Evolutionary conservation across 2,797 vertebrate species (phyloP).

Genomic region (Pelobates cultripes): DNA sequence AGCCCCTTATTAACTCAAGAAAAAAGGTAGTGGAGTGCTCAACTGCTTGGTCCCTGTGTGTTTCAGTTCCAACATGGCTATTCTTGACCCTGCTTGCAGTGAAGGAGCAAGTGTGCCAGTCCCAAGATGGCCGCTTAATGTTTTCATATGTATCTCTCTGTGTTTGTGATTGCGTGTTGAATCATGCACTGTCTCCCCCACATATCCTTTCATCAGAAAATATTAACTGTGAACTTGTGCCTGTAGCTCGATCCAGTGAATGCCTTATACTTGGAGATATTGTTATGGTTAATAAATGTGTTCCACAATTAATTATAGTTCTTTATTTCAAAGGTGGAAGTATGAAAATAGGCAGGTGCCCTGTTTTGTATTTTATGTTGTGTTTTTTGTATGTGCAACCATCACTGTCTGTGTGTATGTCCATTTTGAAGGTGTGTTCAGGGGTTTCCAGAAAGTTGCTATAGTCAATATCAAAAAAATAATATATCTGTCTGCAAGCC

Average conservation of each 20-base stretch:
- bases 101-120: slow-evolving; percentile 22
- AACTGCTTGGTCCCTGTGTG: neutral
- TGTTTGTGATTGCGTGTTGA: slow-evolving; percentile 3
- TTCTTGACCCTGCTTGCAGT: slow-evolving; percentile 6
- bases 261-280: slow-evolving; percentile 31
- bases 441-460: too few relatives aligned
- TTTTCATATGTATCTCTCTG: slow-evolving; percentile 2
- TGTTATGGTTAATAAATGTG: slow-evolving; percentile 6
- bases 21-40: neutral
- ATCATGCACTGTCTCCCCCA: neutral
- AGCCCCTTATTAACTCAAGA: too few relatives aligned
- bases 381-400: too few relatives aligned
- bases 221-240: slow-evolving; percentile 40
- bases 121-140: slow-evolving; percentile 10
- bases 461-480: too few relatives aligned
- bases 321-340: too few relatives aligned
- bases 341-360: too few relatives aligned
- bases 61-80: slow-evolving; percentile 7
- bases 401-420: too few relatives aligned
- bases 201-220: neutral
- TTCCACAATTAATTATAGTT: neutral
- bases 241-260: slow-evolving; percentile 24
- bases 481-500: too few relatives aligned
- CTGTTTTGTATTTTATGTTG: too few relatives aligned
- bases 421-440: too few relatives aligned